These are phyloP conservation scores for Tor tambroides DNA, from an alignment of 2,113 vertebrate species.

Conservation along the genomic window DNA sequence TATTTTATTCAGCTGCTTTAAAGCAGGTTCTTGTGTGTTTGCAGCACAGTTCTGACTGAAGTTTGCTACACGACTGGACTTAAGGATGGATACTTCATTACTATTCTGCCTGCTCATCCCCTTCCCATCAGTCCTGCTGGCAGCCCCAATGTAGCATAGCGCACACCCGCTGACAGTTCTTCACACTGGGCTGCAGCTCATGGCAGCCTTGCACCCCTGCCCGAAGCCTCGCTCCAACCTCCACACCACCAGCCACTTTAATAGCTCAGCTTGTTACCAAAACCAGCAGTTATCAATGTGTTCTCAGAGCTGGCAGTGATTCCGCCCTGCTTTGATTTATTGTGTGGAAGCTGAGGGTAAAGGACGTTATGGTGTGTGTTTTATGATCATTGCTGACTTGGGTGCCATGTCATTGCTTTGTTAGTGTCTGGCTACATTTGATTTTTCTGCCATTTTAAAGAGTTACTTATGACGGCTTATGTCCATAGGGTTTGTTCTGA, in stretches of 20 bases:
- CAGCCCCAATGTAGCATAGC: slow-evolving; percentile 47
- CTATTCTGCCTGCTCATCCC: slow-evolving; percentile 41
- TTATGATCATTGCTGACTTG: slow-evolving; percentile 18
- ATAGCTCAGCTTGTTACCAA: slow-evolving; percentile 20
- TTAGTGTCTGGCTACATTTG: not conserved
- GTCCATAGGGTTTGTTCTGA: slow-evolving; percentile 28
- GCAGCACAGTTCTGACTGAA: not conserved
- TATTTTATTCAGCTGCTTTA: slow-evolving; percentile 2
- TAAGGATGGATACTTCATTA: slow-evolving; percentile 39
- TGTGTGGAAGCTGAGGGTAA: slow-evolving; percentile 10
- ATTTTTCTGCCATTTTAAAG: slow-evolving; percentile 17
- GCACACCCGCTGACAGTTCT: slow-evolving; percentile 45
- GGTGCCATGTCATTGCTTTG: slow-evolving; percentile 21
- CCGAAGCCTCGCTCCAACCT: slow-evolving; percentile 11
- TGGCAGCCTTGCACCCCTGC: no score
- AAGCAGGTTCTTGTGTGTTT: no score
- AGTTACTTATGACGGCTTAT: no score
- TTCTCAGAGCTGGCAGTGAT: not conserved
- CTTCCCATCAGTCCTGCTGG: slow-evolving; percentile 47
- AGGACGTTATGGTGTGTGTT: not conserved
- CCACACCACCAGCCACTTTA: slow-evolving; percentile 19
- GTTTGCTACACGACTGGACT: slow-evolving; percentile 20
- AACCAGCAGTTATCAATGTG: slow-evolving; percentile 22
- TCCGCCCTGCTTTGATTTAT: slow-evolving; percentile 8
- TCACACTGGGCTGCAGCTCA: slow-evolving; percentile 40